Conservation (phyloP, 2,113 vertebrate genomes). For the Centropus unirufus region DNA sequence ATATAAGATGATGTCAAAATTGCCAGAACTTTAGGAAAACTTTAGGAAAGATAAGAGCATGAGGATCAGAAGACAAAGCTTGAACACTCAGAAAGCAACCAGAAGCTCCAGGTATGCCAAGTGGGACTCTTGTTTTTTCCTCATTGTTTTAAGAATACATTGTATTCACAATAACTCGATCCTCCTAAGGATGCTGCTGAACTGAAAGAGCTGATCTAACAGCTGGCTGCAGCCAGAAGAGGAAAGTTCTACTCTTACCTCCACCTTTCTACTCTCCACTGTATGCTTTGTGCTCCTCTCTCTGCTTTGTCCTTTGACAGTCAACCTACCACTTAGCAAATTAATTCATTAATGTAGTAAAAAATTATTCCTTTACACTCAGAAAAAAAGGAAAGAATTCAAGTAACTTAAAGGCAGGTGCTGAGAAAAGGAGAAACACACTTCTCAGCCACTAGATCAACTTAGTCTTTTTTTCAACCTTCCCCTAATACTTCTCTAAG, state of each 20-base stretch:
- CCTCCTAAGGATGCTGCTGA: neutral
- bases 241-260: neutral
- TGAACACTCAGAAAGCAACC: neutral
- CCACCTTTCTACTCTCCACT: neutral
- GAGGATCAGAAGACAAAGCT: neutral
- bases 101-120: neutral
- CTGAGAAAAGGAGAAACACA: neutral
- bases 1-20: neutral
- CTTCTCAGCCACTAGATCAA: neutral
- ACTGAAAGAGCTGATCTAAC: neutral
- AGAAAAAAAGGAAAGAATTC: neutral
- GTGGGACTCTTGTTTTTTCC: neutral
- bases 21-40: neutral
- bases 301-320: neutral
- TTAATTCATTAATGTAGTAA: neutral
- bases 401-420: neutral
- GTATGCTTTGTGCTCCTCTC: neutral
- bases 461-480: neutral
- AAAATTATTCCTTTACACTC: neutral
- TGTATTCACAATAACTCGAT: neutral
- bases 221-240: neutral
- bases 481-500: neutral
- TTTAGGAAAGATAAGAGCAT: neutral
- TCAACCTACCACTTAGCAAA: neutral
- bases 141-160: neutral